Percentiles rank a stretch among this genome's conserved stretches.
Conservation (phyloP, 2,797 vertebrate species). For the Lepus oiostolus region DNA sequence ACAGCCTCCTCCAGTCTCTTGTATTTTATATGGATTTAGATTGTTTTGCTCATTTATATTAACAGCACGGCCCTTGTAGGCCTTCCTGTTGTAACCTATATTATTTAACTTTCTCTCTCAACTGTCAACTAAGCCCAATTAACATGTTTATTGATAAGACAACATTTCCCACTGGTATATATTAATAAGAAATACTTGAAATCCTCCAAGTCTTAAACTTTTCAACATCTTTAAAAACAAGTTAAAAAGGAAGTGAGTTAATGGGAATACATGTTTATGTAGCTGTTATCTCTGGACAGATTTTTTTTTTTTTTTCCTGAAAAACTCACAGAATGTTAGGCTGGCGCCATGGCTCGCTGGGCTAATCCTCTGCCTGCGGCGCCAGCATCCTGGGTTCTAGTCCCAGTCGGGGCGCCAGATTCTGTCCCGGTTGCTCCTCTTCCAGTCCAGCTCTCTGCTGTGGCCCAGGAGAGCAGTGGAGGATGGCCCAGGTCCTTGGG, state of each 20-base stretch:
- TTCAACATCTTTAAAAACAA: constrained; percentile 37
- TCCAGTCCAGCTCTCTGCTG: too few species aligned
- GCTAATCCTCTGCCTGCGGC: too few species aligned
- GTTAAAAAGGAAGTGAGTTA: constrained; percentile 10
- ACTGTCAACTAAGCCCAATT: constrained; percentile 76
- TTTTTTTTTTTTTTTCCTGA: not conserved
- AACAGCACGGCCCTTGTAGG: constrained; percentile 21
- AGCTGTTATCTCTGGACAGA: constrained; percentile 4
- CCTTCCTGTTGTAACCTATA: constrained; percentile 69
- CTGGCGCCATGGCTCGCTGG: too few species aligned
- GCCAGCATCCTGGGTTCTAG: too few species aligned
- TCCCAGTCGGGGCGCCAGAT: too few species aligned
- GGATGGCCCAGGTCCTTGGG: too few species aligned
- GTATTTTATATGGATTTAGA: constrained; percentile 12
- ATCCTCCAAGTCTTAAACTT: constrained; percentile 63
- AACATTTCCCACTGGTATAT: constrained; percentile 73
- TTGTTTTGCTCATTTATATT: constrained; percentile 67
- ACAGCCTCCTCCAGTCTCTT: not conserved
- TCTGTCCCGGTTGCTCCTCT: too few species aligned
- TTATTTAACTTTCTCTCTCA: constrained; percentile 74
- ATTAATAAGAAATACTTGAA: constrained; percentile 75
- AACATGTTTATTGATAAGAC: constrained; percentile 78
- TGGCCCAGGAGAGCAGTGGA: too few species aligned
- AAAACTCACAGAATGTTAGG: not conserved
- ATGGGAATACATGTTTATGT: not conserved